Conservation (phyloP, 2,888 invertebrate species). For the Ochropacha duplaris region DNA sequence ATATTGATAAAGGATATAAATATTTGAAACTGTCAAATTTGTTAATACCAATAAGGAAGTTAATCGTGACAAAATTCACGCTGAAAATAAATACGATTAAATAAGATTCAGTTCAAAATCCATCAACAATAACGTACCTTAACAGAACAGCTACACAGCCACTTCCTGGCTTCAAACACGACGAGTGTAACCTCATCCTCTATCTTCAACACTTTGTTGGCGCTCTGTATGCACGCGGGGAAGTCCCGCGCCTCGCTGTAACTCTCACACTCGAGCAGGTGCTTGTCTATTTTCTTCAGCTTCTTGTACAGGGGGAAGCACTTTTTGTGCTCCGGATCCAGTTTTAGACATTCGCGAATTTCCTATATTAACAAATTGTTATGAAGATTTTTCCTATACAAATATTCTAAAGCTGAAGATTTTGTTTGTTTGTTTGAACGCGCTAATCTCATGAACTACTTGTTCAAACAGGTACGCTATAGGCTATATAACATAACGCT, state of each 20-base stretch:
- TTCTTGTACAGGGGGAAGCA: slow-evolving; percentile 98
- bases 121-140: slow-evolving; percentile 53
- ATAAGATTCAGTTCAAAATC: no score
- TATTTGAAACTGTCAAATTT: no score
- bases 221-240: slow-evolving; percentile 86
- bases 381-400: no score
- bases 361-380: slow-evolving; percentile 71
- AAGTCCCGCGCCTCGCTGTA: slow-evolving; percentile 85
- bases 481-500: no score
- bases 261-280: slow-evolving; percentile 85
- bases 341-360: slow-evolving; percentile 97
- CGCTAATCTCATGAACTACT: no score
- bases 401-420: no score
- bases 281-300: slow-evolving; percentile 95
- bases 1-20: no score
- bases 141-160: slow-evolving; percentile 91
- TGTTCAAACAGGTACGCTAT: no score
- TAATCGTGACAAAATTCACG: no score
- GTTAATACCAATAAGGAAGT: no score
- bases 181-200: slow-evolving; percentile 89
- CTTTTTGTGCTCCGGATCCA: slow-evolving; percentile 98
- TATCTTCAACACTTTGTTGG: slow-evolving; percentile 85
- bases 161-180: slow-evolving; percentile 87
- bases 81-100: no score
- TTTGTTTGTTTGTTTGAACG: no score